These are phyloP conservation scores for Hedya salicella DNA, from an alignment of 2,888 invertebrate genomes.

Conservation along the genomic window DNA sequence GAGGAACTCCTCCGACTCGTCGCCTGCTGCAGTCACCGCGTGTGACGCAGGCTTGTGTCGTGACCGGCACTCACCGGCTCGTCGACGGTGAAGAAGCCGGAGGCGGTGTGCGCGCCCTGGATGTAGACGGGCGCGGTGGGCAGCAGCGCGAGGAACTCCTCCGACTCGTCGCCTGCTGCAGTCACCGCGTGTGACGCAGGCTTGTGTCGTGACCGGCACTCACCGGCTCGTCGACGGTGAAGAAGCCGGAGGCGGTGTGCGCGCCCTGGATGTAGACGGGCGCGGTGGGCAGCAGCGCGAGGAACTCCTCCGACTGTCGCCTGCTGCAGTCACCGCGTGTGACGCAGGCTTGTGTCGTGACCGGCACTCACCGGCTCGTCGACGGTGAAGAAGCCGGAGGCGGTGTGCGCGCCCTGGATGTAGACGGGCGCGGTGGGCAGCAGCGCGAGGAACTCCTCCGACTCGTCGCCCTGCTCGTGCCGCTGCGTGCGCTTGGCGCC, in stretches of 20 bases:
- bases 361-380: slow-evolving; percentile 89
- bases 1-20: background rate
- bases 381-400: slow-evolving; percentile 98
- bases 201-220: background rate
- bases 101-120: background rate
- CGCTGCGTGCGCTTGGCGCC: slow-evolving; percentile 97
- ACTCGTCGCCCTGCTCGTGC: slow-evolving; percentile 99
- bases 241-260: background rate
- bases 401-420: slow-evolving; percentile 98
- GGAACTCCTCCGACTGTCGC: background rate
- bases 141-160: background rate
- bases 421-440: slow-evolving; percentile 97
- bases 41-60: background rate
- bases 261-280: slow-evolving; percentile 1
- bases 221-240: background rate
- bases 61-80: background rate
- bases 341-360: background rate
- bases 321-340: background rate
- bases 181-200: background rate
- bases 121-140: background rate
- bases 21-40: background rate
- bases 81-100: background rate
- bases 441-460: slow-evolving; percentile 96
- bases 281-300: background rate
- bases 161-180: background rate